A percentile compares a stretch with the other conserved stretches of the same genome.
phyloP scores from a whole-genome alignment of 2,113 vertebrate genomes.

The Eretmochelys imbricata region DNA sequence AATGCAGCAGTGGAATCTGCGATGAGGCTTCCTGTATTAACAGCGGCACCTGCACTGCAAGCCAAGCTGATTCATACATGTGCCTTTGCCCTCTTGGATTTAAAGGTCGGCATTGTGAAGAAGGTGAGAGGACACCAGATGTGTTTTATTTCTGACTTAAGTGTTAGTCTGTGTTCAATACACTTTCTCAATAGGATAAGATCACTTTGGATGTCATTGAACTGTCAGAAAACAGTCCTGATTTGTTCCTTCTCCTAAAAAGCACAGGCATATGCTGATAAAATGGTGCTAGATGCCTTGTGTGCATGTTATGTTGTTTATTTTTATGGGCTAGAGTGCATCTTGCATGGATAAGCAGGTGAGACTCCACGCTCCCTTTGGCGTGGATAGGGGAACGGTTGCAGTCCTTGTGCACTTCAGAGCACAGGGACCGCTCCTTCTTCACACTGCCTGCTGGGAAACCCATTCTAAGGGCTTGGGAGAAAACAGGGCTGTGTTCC shows the following conservation, averaged over 20 bases:
- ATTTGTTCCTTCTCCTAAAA: not conserved
- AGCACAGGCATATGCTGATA: not conserved
- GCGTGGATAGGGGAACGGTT: not conserved
- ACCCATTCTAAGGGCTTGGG: not conserved
- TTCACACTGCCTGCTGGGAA: not conserved
- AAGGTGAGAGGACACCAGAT: constrained; percentile 83
- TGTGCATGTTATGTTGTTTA: not conserved
- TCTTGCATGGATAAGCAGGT: not conserved
- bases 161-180: not conserved
- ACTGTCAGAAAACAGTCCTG: not conserved
- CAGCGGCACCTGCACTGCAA: constrained; percentile 87
- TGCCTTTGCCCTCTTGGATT: constrained; percentile 95
- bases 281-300: not conserved
- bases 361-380: not conserved
- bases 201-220: not conserved
- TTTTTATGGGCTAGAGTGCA: not conserved
- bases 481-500: not conserved
- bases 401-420: not conserved
- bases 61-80: constrained; percentile 88
- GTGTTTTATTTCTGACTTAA: not conserved
- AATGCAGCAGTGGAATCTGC: constrained; percentile 92
- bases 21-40: constrained; percentile 88
- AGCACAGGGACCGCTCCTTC: not conserved
- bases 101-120: constrained; percentile 90
- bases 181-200: not conserved